Evolutionary conservation across 1,140 invertebrate species (phyloP).

Genomic region (Drosophila dunni): DNA sequence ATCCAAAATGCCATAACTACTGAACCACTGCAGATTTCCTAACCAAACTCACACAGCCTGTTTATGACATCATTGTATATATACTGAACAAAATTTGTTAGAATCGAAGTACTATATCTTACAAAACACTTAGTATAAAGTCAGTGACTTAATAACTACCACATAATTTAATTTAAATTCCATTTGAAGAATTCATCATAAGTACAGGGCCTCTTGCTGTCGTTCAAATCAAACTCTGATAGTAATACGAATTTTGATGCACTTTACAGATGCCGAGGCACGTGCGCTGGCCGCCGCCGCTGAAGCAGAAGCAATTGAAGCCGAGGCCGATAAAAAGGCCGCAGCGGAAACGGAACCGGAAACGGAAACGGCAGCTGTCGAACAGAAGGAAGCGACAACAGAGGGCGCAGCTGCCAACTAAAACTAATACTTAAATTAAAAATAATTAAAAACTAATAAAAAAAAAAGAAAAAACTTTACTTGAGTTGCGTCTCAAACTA

Average conservation of each 20-base stretch:
- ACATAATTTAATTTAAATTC: no score
- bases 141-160: no score
- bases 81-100: no score
- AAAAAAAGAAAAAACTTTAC: conserved; percentile 10
- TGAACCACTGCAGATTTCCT: no score
- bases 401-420: conserved; percentile 52
- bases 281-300: conserved; percentile 70
- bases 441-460: no score
- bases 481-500: conserved; percentile 19
- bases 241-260: conserved; percentile 15
- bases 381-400: conserved; percentile 13
- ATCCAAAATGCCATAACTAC: no score
- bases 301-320: conserved; percentile 57
- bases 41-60: no score
- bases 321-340: conserved; percentile 34
- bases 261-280: conserved; percentile 66
- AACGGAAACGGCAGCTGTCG: conserved; percentile 37
- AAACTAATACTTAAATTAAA: conserved; percentile 3
- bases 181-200: no score
- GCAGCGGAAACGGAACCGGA: conserved; percentile 53
- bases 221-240: not conserved
- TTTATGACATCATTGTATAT: no score
- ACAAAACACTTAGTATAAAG: no score
- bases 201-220: no score
- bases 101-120: no score